Conservation (phyloP, 2,797 vertebrate genomes). For the Psittacula echo region DNA sequence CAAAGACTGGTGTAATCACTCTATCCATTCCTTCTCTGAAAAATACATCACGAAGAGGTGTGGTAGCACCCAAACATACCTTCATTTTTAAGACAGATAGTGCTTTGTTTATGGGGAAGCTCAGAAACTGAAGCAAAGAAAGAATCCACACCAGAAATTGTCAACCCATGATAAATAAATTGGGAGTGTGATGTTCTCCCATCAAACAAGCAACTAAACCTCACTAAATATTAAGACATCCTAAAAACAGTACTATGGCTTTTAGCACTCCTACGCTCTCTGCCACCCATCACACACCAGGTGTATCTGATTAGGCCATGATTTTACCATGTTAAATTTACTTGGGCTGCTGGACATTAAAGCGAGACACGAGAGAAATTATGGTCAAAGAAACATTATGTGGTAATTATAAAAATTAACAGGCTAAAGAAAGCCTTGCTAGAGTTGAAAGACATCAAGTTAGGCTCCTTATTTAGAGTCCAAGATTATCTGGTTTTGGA, state of each 20-base stretch:
- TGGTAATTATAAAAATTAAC: background rate
- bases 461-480: background rate
- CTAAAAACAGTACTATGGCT: background rate
- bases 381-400: background rate
- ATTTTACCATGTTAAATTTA: background rate
- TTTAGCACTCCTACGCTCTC: accelerated
- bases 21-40: background rate
- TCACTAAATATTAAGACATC: background rate
- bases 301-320: background rate
- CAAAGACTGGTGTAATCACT: background rate
- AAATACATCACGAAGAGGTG: background rate
- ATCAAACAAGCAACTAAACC: background rate
- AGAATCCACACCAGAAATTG: background rate
- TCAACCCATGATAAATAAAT: background rate
- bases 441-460: background rate
- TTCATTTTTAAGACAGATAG: background rate
- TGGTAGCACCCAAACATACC: background rate
- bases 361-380: background rate
- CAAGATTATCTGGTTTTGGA: background rate
- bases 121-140: background rate
- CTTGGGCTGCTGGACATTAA: background rate
- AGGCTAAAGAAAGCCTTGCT: background rate
- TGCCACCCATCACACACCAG: background rate
- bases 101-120: background rate
- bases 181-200: background rate